Percentiles rank a stretch among this genome's conserved stretches.
These are phyloP conservation scores for Auanema sp. DNA, from an alignment of 2,888 invertebrate species.

Conservation along the genomic window DNA sequence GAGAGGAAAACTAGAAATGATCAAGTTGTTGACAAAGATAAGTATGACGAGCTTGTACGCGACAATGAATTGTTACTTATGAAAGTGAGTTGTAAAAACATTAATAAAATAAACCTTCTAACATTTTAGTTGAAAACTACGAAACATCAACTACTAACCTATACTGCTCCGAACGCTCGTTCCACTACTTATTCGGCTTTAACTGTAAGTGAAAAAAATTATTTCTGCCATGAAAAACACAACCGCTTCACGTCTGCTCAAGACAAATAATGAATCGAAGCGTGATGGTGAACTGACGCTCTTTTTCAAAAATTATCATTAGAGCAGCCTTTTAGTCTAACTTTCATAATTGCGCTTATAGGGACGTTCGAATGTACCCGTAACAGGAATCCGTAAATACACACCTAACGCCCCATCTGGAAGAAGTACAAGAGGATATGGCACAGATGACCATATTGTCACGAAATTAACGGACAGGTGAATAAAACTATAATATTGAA, in stretches of 20 bases:
- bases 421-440: background rate
- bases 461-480: background rate
- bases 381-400: too few species aligned
- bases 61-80: conserved; percentile 37
- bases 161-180: conserved; percentile 52
- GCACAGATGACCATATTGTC: background rate
- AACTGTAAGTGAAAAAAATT: conserved; percentile 28
- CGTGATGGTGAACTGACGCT: background rate
- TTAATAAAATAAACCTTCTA: too few species aligned
- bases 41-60: conserved; percentile 34
- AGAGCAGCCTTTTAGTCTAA: too few species aligned
- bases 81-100: conserved; percentile 18
- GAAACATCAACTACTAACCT: conserved; percentile 56
- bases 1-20: conserved; percentile 28
- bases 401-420: background rate
- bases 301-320: too few species aligned
- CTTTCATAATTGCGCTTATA: background rate
- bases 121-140: conserved; percentile 48
- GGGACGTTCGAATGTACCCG: conserved; percentile 31
- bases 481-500: background rate
- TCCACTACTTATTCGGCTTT: conserved; percentile 41
- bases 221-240: conserved; percentile 18
- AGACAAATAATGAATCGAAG: background rate
- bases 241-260: background rate
- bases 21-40: conserved; percentile 28